Conservation (phyloP, 2,797 vertebrate genomes). For the Chaetodon trifasciatus region DNA sequence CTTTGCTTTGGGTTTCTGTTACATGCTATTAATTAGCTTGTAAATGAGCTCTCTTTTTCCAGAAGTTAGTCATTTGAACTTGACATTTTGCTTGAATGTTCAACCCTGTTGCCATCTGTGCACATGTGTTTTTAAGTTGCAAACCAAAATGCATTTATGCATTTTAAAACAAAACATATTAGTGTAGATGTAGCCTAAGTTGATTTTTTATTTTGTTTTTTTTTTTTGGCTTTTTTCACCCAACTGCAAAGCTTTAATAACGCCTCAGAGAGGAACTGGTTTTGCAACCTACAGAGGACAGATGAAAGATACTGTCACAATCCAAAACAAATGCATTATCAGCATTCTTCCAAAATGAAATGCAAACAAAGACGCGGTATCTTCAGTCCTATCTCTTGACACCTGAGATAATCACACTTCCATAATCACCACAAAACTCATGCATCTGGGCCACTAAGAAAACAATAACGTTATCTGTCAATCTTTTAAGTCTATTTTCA, state of each 20-base stretch:
- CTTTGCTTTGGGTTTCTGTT: background rate
- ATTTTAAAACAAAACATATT: no score
- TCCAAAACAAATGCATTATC: conserved; percentile 60
- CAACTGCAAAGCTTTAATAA: background rate
- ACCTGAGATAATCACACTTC: conserved; percentile 72
- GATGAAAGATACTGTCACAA: conserved; percentile 52
- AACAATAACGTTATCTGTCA: conserved; percentile 79
- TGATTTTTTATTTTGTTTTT: background rate
- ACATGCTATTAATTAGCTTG: background rate
- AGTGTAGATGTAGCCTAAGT: no score
- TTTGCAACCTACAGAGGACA: conserved; percentile 25
- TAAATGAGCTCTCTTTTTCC: background rate
- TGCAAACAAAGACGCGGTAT: conserved; percentile 64
- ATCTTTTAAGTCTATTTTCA: conserved; percentile 80
- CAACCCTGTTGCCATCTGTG: background rate
- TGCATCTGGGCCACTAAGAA: conserved; percentile 68
- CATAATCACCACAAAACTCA: conserved; percentile 66
- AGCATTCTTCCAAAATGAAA: conserved; percentile 53
- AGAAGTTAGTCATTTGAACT: background rate
- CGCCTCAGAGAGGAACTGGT: background rate
- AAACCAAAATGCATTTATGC: background rate
- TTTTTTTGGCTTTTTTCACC: no score
- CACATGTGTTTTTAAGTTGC: background rate
- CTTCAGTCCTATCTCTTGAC: conserved; percentile 62
- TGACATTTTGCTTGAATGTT: background rate